phyloP scores from a whole-genome alignment of 1,140 invertebrate species.

The Frieseomelitta varia region DNA sequence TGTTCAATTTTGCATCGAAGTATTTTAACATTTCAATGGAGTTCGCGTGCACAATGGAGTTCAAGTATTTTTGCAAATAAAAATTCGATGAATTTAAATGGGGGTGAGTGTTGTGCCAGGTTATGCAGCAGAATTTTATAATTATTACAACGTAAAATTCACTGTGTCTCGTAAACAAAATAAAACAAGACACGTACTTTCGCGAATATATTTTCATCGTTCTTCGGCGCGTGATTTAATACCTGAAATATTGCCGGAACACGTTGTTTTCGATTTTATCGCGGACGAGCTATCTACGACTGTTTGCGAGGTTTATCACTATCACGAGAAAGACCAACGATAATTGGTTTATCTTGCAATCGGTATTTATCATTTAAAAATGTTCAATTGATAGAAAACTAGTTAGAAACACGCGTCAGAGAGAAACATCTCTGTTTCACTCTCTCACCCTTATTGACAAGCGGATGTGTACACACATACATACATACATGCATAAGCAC shows the following conservation, averaged over 20 bases:
- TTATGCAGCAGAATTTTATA: neutral
- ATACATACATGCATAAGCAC: no score
- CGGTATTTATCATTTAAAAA: neutral
- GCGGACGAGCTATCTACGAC: neutral
- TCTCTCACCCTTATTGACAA: no score
- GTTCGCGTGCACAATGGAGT: neutral
- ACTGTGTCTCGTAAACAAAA: neutral
- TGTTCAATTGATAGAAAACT: neutral
- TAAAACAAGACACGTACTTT: neutral
- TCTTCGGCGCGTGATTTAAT: neutral
- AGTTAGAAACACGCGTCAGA: neutral
- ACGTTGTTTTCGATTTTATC: neutral
- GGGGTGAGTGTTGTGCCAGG: no score
- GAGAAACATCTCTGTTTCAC: no score
- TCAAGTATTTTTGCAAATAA: neutral
- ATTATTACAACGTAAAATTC: neutral
- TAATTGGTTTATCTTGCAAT: neutral
- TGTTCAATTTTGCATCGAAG: neutral
- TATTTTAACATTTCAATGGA: neutral
- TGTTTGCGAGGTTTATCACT: neutral
- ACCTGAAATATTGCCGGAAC: no score
- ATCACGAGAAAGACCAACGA: neutral
- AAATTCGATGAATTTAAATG: neutral
- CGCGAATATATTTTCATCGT: neutral
- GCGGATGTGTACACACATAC: no score